phyloP scores from a whole-genome alignment of 2,888 invertebrate species.

The Chrysotoxum bicinctum region DNA sequence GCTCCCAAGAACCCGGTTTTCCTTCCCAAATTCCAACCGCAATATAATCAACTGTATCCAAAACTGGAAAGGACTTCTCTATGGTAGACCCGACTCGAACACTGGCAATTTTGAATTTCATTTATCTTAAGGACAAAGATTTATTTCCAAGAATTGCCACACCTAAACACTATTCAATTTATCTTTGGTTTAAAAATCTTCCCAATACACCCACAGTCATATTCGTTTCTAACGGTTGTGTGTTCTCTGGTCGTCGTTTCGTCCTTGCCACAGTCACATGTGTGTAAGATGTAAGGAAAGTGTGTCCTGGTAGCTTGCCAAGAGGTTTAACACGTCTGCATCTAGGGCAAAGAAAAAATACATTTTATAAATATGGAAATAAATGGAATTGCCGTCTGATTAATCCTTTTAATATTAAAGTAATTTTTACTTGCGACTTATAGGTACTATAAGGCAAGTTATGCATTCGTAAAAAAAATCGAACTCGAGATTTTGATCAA shows the following conservation, averaged over 20 bases:
- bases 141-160: constrained; percentile 56
- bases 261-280: constrained; percentile 29
- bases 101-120: constrained; percentile 4
- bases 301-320: constrained; percentile 19
- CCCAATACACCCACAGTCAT: too few relatives aligned
- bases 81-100: neutral
- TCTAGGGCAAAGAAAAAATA: constrained; percentile 29
- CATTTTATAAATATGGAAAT: too few relatives aligned
- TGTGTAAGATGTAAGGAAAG: constrained; percentile 27
- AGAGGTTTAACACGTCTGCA: neutral
- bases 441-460: too few relatives aligned
- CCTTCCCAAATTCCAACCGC: neutral
- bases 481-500: too few relatives aligned
- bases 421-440: too few relatives aligned
- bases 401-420: too few relatives aligned
- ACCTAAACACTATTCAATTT: constrained; percentile 62
- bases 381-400: too few relatives aligned
- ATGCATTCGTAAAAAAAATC: too few relatives aligned
- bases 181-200: constrained; percentile 54
- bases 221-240: neutral
- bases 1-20: constrained; percentile 17
- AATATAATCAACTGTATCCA: constrained; percentile 24
- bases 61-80: neutral
- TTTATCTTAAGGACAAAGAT: constrained; percentile 45
- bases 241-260: neutral